A percentile compares a stretch with the other conserved stretches of the same genome.
Evolutionary conservation across 1,140 invertebrate species (phyloP).

Genomic region (Aphidius ervi): DNA sequence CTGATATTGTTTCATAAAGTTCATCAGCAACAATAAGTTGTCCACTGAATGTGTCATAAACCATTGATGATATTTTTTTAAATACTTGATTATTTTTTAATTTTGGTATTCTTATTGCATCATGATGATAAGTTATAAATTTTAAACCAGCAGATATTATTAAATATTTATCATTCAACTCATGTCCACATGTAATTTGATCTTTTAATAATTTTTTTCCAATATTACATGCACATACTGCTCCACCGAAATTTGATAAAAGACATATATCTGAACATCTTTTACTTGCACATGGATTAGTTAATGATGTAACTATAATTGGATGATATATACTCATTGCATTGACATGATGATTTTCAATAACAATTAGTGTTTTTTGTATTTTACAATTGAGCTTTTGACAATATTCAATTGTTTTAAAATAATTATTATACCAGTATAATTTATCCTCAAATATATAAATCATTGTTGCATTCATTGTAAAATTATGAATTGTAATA

Average conservation of each 20-base stretch:
- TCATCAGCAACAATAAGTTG: slow-evolving; percentile 29
- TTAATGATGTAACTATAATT: slow-evolving; percentile 51
- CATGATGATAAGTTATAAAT: slow-evolving; percentile 42
- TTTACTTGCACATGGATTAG: slow-evolving; percentile 66
- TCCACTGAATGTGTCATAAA: slow-evolving; percentile 43
- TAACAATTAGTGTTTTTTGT: slow-evolving; percentile 52
- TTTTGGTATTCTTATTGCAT: slow-evolving; percentile 43
- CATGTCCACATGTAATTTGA: slow-evolving; percentile 51
- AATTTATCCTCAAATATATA: slow-evolving; percentile 82
- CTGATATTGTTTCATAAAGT: slow-evolving; percentile 29
- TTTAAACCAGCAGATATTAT: slow-evolving; percentile 32
- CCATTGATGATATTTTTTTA: slow-evolving; percentile 28
- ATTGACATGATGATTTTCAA: slow-evolving; percentile 52
- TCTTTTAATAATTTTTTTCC: slow-evolving; percentile 59
- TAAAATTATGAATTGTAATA: slow-evolving; percentile 54
- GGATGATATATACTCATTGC: slow-evolving; percentile 69
- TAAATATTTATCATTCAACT: slow-evolving; percentile 27
- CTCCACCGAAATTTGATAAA: slow-evolving; percentile 56
- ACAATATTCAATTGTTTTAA: slow-evolving; percentile 61
- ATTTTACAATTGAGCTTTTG: slow-evolving; percentile 67
- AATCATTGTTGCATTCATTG: slow-evolving; percentile 76
- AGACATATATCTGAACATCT: slow-evolving; percentile 80
- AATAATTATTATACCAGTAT: slow-evolving; percentile 81
- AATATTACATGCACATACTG: slow-evolving; percentile 75
- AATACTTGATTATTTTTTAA: slow-evolving; percentile 21